These are phyloP conservation scores for Fulica atra DNA, from an alignment of 2,113 vertebrate genomes.

Conservation along the genomic window DNA sequence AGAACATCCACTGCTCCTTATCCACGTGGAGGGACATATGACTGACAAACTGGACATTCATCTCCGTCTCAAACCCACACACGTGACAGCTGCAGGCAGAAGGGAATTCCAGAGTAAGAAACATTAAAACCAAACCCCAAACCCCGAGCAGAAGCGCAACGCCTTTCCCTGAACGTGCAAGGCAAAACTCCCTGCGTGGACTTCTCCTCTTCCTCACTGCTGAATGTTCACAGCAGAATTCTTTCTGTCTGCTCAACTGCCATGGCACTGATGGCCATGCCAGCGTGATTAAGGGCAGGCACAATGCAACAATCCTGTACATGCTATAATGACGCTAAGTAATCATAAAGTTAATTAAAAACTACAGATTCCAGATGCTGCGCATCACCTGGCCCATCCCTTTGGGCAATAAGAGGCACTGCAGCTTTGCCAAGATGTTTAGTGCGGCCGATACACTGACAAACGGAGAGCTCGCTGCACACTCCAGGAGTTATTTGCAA, in stretches of 20 bases:
- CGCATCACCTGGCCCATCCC: slow-evolving; percentile 69
- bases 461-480: slow-evolving; percentile 30
- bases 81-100: slow-evolving; percentile 88
- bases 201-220: background rate
- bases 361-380: slow-evolving; percentile 80
- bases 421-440: slow-evolving; percentile 71
- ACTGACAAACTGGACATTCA: slow-evolving; percentile 98
- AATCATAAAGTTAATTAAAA: slow-evolving; percentile 81
- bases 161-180: background rate
- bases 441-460: slow-evolving; percentile 49
- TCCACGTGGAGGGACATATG: slow-evolving; percentile 99
- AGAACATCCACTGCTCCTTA: slow-evolving; percentile 99
- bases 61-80: slow-evolving; percentile 98
- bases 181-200: background rate
- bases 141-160: background rate
- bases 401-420: slow-evolving; percentile 64
- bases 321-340: slow-evolving; percentile 66
- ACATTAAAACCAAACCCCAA: background rate
- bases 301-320: slow-evolving; percentile 66
- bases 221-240: background rate
- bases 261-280: slow-evolving; percentile 53
- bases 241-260: slow-evolving; percentile 48
- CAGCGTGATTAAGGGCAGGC: slow-evolving; percentile 60
- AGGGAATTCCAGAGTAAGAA: background rate
- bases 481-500: slow-evolving; percentile 36